phyloP scores from a whole-genome alignment of 2,888 invertebrate species.

The Alcis repandata region DNA sequence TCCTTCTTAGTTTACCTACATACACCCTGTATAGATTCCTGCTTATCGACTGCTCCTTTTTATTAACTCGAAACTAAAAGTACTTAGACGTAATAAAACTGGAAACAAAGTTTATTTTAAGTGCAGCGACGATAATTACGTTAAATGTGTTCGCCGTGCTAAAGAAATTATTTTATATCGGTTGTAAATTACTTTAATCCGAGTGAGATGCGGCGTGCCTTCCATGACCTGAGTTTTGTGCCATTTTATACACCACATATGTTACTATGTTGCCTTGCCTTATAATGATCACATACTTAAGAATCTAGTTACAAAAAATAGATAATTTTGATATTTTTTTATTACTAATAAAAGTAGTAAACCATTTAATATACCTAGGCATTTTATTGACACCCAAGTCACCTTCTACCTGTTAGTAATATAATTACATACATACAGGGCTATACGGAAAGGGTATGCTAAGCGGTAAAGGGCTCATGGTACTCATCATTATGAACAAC shows the following conservation, averaged over 20 bases:
- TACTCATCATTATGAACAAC: too few species aligned
- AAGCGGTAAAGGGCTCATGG: too few species aligned
- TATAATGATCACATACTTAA: too few species aligned
- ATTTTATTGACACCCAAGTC: too few species aligned
- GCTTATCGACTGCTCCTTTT: conserved; percentile 24
- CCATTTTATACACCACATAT: conserved; percentile 39
- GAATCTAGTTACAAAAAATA: too few species aligned
- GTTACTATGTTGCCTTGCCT: conserved; percentile 30
- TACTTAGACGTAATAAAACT: conserved; percentile 56
- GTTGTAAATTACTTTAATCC: conserved; percentile 75
- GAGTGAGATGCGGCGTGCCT: conserved; percentile 46
- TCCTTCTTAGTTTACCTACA: background rate
- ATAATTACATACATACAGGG: too few species aligned
- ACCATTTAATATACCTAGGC: too few species aligned
- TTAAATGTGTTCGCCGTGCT: conserved; percentile 69
- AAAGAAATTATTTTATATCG: conserved; percentile 76
- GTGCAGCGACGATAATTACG: conserved; percentile 71
- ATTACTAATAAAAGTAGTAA: too few species aligned
- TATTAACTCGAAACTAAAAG: conserved; percentile 47
- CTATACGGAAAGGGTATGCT: too few species aligned
- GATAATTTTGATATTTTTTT: too few species aligned
- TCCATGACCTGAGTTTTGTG: conserved; percentile 43
- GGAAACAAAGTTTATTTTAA: conserved; percentile 72
- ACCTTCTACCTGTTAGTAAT: too few species aligned
- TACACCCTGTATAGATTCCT: background rate